Percentiles rank a stretch among this genome's conserved stretches.
Evolutionary conservation across 1,140 invertebrate genomes (phyloP).

Genomic region (Drosophila lacteicornis): DNA sequence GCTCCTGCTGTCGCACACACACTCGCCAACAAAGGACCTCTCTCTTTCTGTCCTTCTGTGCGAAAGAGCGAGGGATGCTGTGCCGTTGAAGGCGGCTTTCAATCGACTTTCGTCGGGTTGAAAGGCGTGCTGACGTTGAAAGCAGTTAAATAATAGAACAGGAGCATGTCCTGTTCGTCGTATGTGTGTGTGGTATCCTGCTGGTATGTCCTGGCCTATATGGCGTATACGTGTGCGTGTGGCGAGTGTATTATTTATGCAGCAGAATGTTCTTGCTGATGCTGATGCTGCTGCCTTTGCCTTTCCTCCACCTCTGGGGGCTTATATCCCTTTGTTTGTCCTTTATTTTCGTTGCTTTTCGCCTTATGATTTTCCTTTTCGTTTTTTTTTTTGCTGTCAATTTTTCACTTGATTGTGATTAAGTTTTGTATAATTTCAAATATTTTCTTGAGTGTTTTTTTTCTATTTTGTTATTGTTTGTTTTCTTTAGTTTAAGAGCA

Average conservation of each 20-base stretch:
- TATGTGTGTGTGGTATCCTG: slow-evolving; percentile 35
- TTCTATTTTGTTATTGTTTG: not conserved
- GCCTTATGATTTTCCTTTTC: slow-evolving; percentile 17
- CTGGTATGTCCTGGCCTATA: slow-evolving; percentile 64
- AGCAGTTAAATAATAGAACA: slow-evolving; percentile 83
- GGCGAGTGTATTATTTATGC: slow-evolving; percentile 76
- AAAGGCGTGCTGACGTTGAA: slow-evolving; percentile 63
- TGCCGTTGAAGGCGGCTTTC: slow-evolving; percentile 71
- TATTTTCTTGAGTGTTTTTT: slow-evolving; percentile 23
- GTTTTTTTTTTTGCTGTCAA: slow-evolving; percentile 23
- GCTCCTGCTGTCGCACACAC: slow-evolving; percentile 42
- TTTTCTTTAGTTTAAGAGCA: slow-evolving; percentile 34
- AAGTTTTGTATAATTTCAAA: slow-evolving; percentile 36
- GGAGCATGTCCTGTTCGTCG: slow-evolving; percentile 41
- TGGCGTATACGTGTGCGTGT: slow-evolving; percentile 49
- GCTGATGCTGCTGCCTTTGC: slow-evolving; percentile 29
- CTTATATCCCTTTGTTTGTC: slow-evolving; percentile 43
- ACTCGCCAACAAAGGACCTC: slow-evolving; percentile 23
- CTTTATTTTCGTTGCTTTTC: slow-evolving; percentile 25
- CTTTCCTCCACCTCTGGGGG: slow-evolving; percentile 31
- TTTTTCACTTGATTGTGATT: slow-evolving; percentile 58
- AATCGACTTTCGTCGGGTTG: slow-evolving; percentile 77
- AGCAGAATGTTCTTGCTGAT: slow-evolving; percentile 53
- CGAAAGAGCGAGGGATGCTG: slow-evolving; percentile 59
- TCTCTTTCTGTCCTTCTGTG: slow-evolving; percentile 11